These are phyloP conservation scores for Galemys pyrenaicus DNA, from an alignment of 2,113 vertebrate species.

Conservation along the genomic window DNA sequence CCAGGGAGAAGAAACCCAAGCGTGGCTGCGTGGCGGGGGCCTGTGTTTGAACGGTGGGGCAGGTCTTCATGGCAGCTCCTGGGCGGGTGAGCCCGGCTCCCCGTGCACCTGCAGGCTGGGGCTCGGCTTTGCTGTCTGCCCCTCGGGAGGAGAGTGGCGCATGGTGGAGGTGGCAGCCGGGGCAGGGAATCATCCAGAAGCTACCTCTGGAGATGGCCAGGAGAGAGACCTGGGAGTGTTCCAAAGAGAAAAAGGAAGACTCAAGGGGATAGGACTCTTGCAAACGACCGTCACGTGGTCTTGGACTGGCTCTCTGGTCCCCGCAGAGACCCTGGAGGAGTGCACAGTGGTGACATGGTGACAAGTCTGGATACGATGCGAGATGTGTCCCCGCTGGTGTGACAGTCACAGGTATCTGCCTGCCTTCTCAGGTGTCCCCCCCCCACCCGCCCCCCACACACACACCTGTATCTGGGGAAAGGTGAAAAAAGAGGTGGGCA, in stretches of 20 bases:
- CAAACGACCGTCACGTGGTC: neutral
- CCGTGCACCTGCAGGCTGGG: neutral
- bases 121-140: neutral
- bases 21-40: neutral
- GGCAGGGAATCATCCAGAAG: neutral
- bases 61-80: neutral
- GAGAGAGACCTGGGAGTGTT: neutral
- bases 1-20: constrained; percentile 12
- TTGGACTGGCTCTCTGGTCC: neutral
- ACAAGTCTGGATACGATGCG: neutral
- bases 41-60: rapidly evolving
- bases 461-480: neutral
- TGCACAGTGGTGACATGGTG: neutral
- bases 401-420: neutral
- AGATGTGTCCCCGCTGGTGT: neutral
- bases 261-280: neutral
- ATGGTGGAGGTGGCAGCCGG: neutral
- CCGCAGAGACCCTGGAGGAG: neutral
- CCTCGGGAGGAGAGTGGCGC: neutral
- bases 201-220: neutral
- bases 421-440: neutral
- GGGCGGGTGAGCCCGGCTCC: neutral
- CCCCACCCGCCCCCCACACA: too few species aligned
- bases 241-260: neutral
- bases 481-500: neutral